These are phyloP conservation scores for Cephus cinctus DNA, from an alignment of 1,140 invertebrate species.

Conservation along the genomic window DNA sequence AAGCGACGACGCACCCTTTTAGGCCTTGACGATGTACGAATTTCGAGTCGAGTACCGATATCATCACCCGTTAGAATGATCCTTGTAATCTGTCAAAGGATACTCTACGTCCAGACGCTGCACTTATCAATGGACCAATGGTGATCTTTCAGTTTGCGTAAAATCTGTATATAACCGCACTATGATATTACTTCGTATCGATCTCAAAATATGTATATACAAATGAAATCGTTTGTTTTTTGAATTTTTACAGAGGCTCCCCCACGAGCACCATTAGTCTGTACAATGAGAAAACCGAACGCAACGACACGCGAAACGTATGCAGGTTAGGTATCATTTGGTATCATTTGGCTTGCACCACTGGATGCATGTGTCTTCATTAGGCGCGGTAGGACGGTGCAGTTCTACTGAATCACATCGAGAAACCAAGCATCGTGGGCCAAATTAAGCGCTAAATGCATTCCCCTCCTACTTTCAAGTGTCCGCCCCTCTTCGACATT, in stretches of 20 bases:
- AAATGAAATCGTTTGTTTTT: too few species aligned
- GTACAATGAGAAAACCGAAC: conserved; percentile 38
- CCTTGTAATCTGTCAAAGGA: too few species aligned
- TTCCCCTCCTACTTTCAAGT: conserved; percentile 18
- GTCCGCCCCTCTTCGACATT: conserved; percentile 1
- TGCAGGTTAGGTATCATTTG: conserved; percentile 42
- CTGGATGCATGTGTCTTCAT: conserved; percentile 47
- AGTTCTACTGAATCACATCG: conserved; percentile 44
- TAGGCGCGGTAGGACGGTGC: conserved; percentile 26
- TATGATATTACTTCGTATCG: too few species aligned
- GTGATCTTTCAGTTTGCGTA: too few species aligned
- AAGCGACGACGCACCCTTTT: conserved; percentile 26
- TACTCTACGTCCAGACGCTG: too few species aligned
- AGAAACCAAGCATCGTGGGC: conserved; percentile 39
- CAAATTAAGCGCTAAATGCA: conserved; percentile 48
- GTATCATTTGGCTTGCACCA: conserved; percentile 42
- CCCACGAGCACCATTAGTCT: conserved; percentile 29
- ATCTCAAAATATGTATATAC: too few species aligned
- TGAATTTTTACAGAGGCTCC: conserved; percentile 18
- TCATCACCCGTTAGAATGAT: too few species aligned
- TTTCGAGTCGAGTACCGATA: too few species aligned
- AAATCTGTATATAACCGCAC: too few species aligned
- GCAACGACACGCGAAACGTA: conserved; percentile 37
- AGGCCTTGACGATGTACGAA: too few species aligned
- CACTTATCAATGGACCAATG: too few species aligned